These are phyloP conservation scores for Peromyscus aztecus DNA, from an alignment of 2,797 vertebrate species.

Conservation along the genomic window DNA sequence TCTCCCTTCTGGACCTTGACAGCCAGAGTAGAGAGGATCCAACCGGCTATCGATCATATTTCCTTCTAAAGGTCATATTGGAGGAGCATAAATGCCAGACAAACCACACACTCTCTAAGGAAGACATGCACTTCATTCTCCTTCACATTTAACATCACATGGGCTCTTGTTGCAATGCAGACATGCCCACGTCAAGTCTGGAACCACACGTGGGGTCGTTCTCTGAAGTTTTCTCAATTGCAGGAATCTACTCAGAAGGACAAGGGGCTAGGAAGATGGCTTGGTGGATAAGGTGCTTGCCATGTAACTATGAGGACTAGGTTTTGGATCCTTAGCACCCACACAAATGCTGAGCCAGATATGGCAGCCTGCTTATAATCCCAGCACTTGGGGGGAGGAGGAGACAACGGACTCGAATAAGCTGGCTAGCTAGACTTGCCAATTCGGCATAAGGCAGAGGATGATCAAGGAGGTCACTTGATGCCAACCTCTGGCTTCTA, in stretches of 20 bases:
- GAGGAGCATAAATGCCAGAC: slow-evolving; percentile 23
- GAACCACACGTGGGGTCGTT: background rate
- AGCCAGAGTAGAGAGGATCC: slow-evolving; percentile 37
- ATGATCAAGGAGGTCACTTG: background rate
- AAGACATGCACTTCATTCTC: slow-evolving; percentile 54
- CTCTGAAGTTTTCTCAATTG: slow-evolving; percentile 4
- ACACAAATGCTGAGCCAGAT: background rate
- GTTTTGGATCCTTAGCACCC: background rate
- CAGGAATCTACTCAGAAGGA: background rate
- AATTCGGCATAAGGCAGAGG: too few species aligned
- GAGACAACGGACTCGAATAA: background rate
- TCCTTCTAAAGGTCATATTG: slow-evolving; percentile 65
- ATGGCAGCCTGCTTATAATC: background rate
- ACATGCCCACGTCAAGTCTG: background rate
- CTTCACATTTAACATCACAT: background rate
- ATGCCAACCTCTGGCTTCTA: background rate
- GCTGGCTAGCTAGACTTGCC: background rate
- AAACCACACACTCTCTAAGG: slow-evolving; percentile 31
- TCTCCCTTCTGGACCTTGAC: slow-evolving; percentile 19
- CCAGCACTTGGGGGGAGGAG: background rate
- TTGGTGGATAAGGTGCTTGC: background rate
- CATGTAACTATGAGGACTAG: background rate
- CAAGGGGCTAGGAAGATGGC: background rate
- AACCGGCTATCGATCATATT: slow-evolving; percentile 29
- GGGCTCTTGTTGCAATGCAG: background rate